Conservation (phyloP, 2,888 invertebrate genomes). For the Agonopterix subpropinquella region DNA sequence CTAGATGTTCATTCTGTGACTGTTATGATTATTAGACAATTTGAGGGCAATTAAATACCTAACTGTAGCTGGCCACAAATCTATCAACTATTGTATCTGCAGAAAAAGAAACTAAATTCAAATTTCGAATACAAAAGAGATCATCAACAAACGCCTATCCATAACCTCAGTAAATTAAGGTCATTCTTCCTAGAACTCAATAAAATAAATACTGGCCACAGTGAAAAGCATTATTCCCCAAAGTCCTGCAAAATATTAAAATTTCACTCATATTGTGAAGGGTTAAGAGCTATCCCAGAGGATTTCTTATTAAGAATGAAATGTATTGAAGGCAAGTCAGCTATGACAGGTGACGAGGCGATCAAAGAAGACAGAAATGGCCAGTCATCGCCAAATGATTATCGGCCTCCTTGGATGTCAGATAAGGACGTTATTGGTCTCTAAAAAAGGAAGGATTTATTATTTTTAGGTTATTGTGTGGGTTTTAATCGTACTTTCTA, state of each 20-base stretch:
- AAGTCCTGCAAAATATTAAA: slow-evolving; percentile 6
- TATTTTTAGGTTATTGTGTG: too few species aligned
- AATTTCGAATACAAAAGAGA: slow-evolving; percentile 13
- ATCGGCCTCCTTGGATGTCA: slow-evolving; percentile 41
- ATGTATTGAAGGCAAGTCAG: slow-evolving; percentile 44
- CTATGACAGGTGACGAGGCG: slow-evolving; percentile 62
- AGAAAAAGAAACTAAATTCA: slow-evolving; percentile 8
- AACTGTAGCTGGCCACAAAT: too few species aligned
- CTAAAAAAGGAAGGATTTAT: slow-evolving; percentile 19
- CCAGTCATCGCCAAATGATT: slow-evolving; percentile 63
- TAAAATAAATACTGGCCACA: slow-evolving; percentile 53
- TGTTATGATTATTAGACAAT: too few species aligned
- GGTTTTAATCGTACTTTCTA: too few species aligned
- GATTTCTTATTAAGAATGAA: slow-evolving; percentile 5
- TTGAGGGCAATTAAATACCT: too few species aligned
- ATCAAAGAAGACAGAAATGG: slow-evolving; percentile 46
- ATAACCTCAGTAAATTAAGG: slow-evolving; percentile 43
- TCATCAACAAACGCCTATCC: slow-evolving; percentile 16
- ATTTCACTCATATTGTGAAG: slow-evolving; percentile 21
- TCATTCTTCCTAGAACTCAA: slow-evolving; percentile 32
- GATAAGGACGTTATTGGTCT: slow-evolving; percentile 33
- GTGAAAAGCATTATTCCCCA: slow-evolving; percentile 27
- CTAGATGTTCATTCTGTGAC: too few species aligned
- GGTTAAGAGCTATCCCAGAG: slow-evolving; percentile 4
- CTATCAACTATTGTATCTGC: too few species aligned